Base-by-base conservation (phyloP, 2,113 vertebrate genomes). In the Solea senegalensis region DNA sequence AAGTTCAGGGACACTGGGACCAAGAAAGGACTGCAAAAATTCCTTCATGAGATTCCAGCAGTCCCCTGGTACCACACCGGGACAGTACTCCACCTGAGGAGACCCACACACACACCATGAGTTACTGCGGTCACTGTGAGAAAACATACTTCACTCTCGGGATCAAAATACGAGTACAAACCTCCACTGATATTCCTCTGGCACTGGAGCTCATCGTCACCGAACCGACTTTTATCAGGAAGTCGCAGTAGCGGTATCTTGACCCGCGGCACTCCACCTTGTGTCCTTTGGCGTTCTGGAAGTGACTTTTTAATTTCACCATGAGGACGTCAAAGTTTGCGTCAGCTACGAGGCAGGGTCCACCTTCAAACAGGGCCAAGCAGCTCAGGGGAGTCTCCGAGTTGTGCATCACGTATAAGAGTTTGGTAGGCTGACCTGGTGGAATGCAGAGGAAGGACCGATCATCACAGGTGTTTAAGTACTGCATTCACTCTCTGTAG, bases 321-420 rank as follows among this genome's bases (percentile, higher is more conserved):
- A 99, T 99, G 0, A 99, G 95, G 44, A 95, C 95, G 15, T 99
- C 97, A 0, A 99, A 98, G 92, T 98, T 97, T 79, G 95, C 91
- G 0, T 99, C 98, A 0, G 98, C 97, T n/a, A 95, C 85, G 5
- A 99, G 93, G 69, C 94, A 97, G 50, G 98, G 98, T 1, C 98
- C 97, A 0, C 95, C 97, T 80, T 99, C 98, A 12, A 97, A 99
- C 81, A 98, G 92, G 48, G 95, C 96, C 4, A 98, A 91, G 88
- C 96, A 98, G 92, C 97, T 99, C 85, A 98, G 90, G 0, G 97
- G 97, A 4, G 94, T 95, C 83, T 99, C 98, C 0, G 97, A 97
- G 90, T 97, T 97, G 91, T 99, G 98, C 97, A 99, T 99, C 87
- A 99, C 95, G 0, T 98, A 99, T 86, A 99, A 93, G 77, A 98